Evolutionary conservation across 2,888 invertebrate species (phyloP).

Genomic region (Morinoia aosen): DNA sequence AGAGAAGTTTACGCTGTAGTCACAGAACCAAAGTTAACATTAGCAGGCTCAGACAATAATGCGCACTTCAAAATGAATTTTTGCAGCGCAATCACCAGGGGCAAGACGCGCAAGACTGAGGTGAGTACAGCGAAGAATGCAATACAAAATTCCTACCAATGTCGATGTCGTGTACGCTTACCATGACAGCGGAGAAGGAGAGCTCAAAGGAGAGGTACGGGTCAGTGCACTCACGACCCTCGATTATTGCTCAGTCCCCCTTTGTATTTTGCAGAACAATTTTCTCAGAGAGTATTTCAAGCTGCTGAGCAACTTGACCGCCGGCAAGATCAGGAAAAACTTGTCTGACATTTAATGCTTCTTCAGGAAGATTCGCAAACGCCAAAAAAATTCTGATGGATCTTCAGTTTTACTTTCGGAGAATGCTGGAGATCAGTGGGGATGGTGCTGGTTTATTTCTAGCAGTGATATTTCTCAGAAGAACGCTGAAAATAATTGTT

Average conservation of each 20-base stretch:
- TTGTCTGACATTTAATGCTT: background rate
- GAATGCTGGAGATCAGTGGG: background rate
- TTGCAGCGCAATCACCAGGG: background rate
- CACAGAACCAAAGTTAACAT: too few relatives aligned
- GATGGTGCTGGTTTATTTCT: background rate
- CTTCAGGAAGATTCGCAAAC: background rate
- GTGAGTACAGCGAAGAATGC: background rate
- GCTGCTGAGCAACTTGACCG: background rate
- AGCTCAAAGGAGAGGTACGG: background rate
- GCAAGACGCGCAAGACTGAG: background rate
- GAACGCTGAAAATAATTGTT: too few relatives aligned
- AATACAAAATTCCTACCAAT: background rate
- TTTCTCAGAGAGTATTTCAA: background rate
- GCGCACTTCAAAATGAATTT: background rate
- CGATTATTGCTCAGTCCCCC: background rate
- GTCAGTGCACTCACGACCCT: background rate
- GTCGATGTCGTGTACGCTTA: background rate
- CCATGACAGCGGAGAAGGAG: background rate
- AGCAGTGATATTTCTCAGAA: too few relatives aligned
- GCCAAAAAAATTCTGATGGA: background rate
- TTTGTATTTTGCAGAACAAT: background rate
- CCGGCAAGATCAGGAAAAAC: background rate
- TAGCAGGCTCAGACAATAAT: background rate
- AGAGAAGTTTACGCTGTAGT: too few relatives aligned
- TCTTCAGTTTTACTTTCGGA: background rate